Base-by-base conservation (phyloP, 2,797 vertebrate species). In the Phalanger gymnotis region DNA sequence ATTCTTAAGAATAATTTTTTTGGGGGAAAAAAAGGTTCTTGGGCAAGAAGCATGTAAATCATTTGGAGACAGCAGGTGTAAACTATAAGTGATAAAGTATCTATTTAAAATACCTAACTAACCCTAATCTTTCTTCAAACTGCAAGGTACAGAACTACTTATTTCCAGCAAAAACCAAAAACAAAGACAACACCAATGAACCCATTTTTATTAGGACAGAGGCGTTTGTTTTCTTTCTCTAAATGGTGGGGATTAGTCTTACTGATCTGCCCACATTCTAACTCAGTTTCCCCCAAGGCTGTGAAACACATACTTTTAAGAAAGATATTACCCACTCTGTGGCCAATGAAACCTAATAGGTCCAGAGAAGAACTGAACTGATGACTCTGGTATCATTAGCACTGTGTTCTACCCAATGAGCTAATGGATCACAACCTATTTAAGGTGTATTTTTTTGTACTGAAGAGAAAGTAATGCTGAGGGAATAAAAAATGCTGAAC, bases 401-500 rank as follows among this genome's bases (percentile, higher is more conserved):
- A 93, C 14, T 19, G 7, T 51, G 0, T 54, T 51, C 27, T 81
- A 51, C 10, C n/a, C 16, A 93, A 87, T 5, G 31, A 51, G 53
- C n/a, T 34, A 92, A 92, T 5, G 90, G 92, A 89, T 58, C 58
- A 31, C 52, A 91, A 91, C 28, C 27, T 95, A 56, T 30, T 58
- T 1, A 31, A 95, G 14, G 27, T 54, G 27, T 94, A 47, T 52
- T 55, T 94, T n/a, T 97, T 94, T 56, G n/a, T 96, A 95, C 27
- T 30, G 95, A 5, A 54, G 56, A 13, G 90, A 66, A 95, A 22
- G 19, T 95, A 94, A 3, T 87, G 73, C 53, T 92, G 58, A 97
- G 31, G 92, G 81, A 54, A 54, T 94, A 58, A 91, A 51, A 55
- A 53, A 81, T 6, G 91, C 4, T 95, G 13, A 81, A 95, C 30